A percentile compares a stretch with the other conserved stretches of the same genome.
phyloP scores from a whole-genome alignment of 2,113 vertebrate species.

The Nettapus auritus region DNA sequence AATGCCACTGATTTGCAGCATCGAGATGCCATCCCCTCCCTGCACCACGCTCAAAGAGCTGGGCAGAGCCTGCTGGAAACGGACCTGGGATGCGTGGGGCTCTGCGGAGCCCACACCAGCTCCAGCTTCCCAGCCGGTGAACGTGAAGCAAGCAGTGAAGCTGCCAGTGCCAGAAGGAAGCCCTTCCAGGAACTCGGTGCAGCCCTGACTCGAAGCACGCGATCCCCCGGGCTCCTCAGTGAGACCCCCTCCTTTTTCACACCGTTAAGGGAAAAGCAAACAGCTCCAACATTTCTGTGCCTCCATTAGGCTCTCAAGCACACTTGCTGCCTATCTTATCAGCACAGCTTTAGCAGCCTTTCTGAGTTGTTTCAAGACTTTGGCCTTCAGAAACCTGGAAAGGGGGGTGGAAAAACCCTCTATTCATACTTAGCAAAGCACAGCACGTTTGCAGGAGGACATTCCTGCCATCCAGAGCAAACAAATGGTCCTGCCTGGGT shows the following conservation, averaged over 20 bases:
- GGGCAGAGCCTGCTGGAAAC: not conserved
- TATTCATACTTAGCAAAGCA: constrained; percentile 12
- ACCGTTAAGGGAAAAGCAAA: constrained; percentile 40
- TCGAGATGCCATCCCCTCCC: not conserved
- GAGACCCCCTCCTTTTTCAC: constrained; percentile 44
- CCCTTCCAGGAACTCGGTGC: not conserved
- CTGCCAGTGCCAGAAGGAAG: not conserved
- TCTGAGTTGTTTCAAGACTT: constrained; percentile 39
- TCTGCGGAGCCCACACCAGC: not conserved
- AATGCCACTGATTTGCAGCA: not conserved
- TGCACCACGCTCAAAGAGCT: not conserved
- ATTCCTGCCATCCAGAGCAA: constrained; percentile 49
- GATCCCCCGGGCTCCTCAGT: not conserved
- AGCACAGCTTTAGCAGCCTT: constrained; percentile 37
- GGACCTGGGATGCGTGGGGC: not conserved
- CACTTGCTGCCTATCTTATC: constrained; percentile 39
- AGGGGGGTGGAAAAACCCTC: constrained; percentile 19
- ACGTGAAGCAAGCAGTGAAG: not conserved
- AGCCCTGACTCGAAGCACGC: not conserved
- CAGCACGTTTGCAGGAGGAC: constrained; percentile 22
- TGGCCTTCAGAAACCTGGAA: constrained; percentile 46
- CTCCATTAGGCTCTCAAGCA: not conserved
- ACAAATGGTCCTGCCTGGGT: constrained; percentile 16
- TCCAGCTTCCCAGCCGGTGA: not conserved
- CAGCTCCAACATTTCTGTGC: constrained; percentile 42